These are phyloP conservation scores for Dendrolimus pini DNA, from an alignment of 2,888 invertebrate genomes.

Conservation along the genomic window DNA sequence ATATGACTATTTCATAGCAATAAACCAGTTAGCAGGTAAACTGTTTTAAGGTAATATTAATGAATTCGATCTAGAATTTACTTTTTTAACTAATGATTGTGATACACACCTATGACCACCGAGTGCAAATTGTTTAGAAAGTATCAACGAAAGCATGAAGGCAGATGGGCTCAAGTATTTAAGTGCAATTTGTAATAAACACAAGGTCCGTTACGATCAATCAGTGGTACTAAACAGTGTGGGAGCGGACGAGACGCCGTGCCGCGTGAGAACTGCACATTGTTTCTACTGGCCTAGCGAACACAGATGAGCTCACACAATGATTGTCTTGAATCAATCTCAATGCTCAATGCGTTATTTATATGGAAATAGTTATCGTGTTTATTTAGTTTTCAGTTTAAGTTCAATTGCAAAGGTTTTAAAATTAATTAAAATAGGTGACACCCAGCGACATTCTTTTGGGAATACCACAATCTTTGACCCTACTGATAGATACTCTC, in stretches of 20 bases:
- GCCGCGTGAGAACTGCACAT: slow-evolving; percentile 60
- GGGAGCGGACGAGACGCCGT: slow-evolving; percentile 39
- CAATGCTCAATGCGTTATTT: slow-evolving; percentile 7
- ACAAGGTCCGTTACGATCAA: slow-evolving; percentile 57
- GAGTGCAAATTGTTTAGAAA: not conserved
- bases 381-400: not conserved
- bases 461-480: too few species aligned
- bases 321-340: slow-evolving; percentile 30
- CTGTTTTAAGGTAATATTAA: too few species aligned
- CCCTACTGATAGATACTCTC: too few species aligned
- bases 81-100: too few species aligned
- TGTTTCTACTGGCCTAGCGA: slow-evolving; percentile 37
- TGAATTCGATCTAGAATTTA: too few species aligned
- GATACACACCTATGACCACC: not conserved
- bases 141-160: not conserved
- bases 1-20: too few species aligned
- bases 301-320: slow-evolving; percentile 54
- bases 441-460: too few species aligned
- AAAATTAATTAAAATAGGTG: too few species aligned
- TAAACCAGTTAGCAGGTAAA: too few species aligned
- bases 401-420: too few species aligned
- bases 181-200: slow-evolving; percentile 30
- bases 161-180: slow-evolving; percentile 13
- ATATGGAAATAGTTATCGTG: slow-evolving; percentile 9
- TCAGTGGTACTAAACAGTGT: slow-evolving; percentile 54